These are phyloP conservation scores for Drosophila leonis DNA, from an alignment of 2,888 invertebrate genomes.

Conservation along the genomic window DNA sequence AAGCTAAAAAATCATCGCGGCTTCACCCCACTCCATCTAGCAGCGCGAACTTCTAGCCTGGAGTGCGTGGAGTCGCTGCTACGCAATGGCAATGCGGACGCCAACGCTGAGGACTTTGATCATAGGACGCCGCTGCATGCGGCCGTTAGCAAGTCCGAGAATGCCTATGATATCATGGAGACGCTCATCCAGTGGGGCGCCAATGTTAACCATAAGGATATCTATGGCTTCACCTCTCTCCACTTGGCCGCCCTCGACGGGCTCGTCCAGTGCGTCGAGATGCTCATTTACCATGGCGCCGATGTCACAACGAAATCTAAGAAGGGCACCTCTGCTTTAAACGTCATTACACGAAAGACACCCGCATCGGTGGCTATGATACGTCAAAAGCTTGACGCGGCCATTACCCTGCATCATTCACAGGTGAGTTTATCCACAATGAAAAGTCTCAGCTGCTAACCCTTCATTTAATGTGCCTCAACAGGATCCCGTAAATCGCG, in stretches of 20 bases:
- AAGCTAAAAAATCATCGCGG: conserved; percentile 91
- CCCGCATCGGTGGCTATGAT: conserved; percentile 94
- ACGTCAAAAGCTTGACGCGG: conserved; percentile 92
- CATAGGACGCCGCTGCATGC: conserved; percentile 93
- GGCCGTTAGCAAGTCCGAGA: conserved; percentile 93
- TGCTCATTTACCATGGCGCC: conserved; percentile 93
- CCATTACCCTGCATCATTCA: conserved; percentile 91
- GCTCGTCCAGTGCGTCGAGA: conserved; percentile 93
- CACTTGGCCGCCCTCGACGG: conserved; percentile 95
- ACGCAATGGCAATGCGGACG: conserved; percentile 91
- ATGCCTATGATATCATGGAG: conserved; percentile 93
- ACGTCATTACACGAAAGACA: conserved; percentile 94
- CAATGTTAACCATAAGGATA: conserved; percentile 93
- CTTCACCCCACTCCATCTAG: conserved; percentile 94
- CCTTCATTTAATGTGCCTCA: background rate
- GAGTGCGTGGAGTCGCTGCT: conserved; percentile 93
- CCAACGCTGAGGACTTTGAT: conserved; percentile 92
- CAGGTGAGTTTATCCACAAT: conserved; percentile 84
- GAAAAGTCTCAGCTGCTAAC: background rate
- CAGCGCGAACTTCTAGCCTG: conserved; percentile 91
- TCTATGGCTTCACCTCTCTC: conserved; percentile 93
- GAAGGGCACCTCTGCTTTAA: conserved; percentile 94
- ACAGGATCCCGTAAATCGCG: conserved; percentile 90
- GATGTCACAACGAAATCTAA: conserved; percentile 95
- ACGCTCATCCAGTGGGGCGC: conserved; percentile 92